These are phyloP conservation scores for Dolomedes plantarius DNA, from an alignment of 2,888 invertebrate genomes.

Conservation along the genomic window DNA sequence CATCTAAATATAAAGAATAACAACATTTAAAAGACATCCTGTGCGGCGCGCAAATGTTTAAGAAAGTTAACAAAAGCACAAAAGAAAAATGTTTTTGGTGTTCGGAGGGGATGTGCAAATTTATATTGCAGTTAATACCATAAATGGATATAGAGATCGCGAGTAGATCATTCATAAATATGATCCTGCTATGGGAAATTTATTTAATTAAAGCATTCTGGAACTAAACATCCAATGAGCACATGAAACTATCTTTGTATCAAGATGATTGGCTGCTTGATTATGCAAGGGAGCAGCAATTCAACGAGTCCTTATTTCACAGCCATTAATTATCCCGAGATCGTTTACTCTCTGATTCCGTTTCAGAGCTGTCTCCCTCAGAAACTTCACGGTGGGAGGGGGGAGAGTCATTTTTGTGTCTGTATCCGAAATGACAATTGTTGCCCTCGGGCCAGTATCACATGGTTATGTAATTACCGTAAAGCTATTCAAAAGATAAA, in stretches of 20 bases:
- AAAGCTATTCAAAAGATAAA: conserved; percentile 60
- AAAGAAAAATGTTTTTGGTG: no score
- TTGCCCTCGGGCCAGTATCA: conserved; percentile 37
- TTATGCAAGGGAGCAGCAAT: conserved; percentile 49
- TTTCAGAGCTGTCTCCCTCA: conserved; percentile 32
- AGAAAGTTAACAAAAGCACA: no score
- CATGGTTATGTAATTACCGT: conserved; percentile 62
- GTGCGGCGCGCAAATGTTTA: no score
- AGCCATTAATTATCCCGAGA: conserved; percentile 31
- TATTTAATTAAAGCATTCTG: conserved; percentile 56
- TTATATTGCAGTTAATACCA: no score
- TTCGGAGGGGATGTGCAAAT: no score
- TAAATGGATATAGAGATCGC: no score
- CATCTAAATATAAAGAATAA: no score
- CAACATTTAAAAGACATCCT: no score
- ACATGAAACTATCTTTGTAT: conserved; percentile 26
- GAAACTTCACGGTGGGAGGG: conserved; percentile 6
- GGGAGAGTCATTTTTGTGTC: neutral
- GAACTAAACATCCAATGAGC: conserved; percentile 38
- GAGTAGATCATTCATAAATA: neutral
- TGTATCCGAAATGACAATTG: conserved; percentile 37
- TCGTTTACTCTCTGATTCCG: conserved; percentile 17
- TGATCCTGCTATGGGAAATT: conserved; percentile 2
- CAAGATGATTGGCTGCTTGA: conserved; percentile 42
- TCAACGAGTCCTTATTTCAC: conserved; percentile 33